Conservation (phyloP, 2,113 vertebrate species). For the Megalops atlanticus region DNA sequence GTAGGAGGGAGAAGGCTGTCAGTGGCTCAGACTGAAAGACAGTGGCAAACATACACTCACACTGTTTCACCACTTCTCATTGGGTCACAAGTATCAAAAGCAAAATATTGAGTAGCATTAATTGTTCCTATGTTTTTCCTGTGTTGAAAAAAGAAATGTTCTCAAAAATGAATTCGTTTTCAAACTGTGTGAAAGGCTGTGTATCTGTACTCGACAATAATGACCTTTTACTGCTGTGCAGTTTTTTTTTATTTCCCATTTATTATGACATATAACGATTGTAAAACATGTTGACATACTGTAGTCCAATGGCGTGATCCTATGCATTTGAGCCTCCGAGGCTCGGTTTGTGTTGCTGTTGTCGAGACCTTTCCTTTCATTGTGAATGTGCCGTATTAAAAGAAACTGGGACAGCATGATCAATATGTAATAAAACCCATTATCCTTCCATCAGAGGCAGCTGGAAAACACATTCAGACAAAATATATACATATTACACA, state of each 20-base stretch:
- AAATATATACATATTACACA: constrained; percentile 51
- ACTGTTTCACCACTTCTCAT: constrained; percentile 56
- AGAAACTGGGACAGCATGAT: constrained; percentile 56
- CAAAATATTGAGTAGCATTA: constrained; percentile 68
- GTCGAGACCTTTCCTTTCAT: constrained; percentile 58
- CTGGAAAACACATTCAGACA: constrained; percentile 46
- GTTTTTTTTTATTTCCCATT: constrained; percentile 75
- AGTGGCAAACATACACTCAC: constrained; percentile 61
- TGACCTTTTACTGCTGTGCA: constrained; percentile 80
- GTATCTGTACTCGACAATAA: constrained; percentile 73
- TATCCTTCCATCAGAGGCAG: constrained; percentile 55
- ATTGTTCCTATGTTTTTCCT: constrained; percentile 66
- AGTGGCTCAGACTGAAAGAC: background rate
- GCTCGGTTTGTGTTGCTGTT: constrained; percentile 59
- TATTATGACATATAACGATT: constrained; percentile 76
- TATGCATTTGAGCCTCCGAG: constrained; percentile 71
- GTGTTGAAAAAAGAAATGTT: constrained; percentile 32
- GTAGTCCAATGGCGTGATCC: constrained; percentile 74
- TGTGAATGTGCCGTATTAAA: constrained; percentile 68
- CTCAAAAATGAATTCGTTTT: constrained; percentile 46
- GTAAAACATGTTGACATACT: constrained; percentile 74
- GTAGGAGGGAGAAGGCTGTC: background rate
- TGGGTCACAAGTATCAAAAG: constrained; percentile 58
- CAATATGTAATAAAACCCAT: constrained; percentile 48
- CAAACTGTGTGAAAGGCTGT: constrained; percentile 72